Percentiles rank a stretch among this genome's conserved stretches.
These are phyloP conservation scores for Paramisgurnus dabryanus DNA, from an alignment of 2,113 vertebrate species.

Conservation along the genomic window DNA sequence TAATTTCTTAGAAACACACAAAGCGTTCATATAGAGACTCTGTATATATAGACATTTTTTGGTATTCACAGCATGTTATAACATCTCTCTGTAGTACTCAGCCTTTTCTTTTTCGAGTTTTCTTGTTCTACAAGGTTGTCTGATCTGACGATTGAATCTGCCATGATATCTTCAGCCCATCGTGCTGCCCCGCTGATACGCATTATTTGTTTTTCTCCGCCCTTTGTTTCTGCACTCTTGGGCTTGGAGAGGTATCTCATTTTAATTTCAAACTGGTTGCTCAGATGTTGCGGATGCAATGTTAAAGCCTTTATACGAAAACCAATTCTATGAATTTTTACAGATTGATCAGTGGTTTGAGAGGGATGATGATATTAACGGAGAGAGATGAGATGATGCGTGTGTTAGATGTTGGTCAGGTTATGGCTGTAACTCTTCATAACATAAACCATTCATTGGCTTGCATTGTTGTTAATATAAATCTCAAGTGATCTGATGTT, in stretches of 20 bases:
- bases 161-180: constrained; percentile 36
- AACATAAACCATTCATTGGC: too few species aligned
- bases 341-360: constrained; percentile 58
- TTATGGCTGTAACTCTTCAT: constrained; percentile 13
- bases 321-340: constrained; percentile 55
- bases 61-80: background rate
- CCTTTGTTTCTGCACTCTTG: constrained; percentile 32
- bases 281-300: constrained; percentile 54
- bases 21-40: background rate
- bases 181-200: constrained; percentile 35
- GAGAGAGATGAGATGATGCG: background rate
- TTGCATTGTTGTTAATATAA: too few species aligned
- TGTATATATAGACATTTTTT: constrained; percentile 1
- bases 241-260: constrained; percentile 62
- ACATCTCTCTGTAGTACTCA: background rate
- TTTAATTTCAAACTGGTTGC: constrained; percentile 60
- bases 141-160: constrained; percentile 53
- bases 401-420: constrained; percentile 33
- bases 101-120: background rate
- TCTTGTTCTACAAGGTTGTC: constrained; percentile 43
- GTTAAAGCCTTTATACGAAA: constrained; percentile 53
- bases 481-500: too few species aligned
- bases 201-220: constrained; percentile 44
- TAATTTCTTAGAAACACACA: too few species aligned
- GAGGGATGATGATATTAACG: background rate